Evolutionary conservation across 2,113 vertebrate genomes (phyloP).

Genomic region (Platysteira castanea): DNA sequence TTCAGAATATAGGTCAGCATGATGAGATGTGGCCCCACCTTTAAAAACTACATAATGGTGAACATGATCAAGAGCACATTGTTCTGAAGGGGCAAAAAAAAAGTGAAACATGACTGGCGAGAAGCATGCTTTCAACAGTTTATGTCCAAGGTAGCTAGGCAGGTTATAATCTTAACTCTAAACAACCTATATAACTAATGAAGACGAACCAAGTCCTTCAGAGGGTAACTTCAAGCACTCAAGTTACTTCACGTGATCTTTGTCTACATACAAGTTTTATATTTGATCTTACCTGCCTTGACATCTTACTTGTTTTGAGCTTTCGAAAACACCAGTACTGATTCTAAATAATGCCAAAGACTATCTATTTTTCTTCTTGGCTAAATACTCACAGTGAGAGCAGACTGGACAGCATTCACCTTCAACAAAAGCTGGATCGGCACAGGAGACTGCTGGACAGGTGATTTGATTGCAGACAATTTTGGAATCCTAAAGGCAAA

Average conservation of each 20-base stretch:
- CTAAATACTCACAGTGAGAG: constrained; percentile 79
- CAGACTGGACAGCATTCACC: constrained; percentile 94
- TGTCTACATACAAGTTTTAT: background rate
- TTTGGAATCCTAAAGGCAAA: constrained; percentile 85
- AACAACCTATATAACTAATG: background rate
- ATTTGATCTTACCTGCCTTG: background rate
- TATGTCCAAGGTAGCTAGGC: background rate
- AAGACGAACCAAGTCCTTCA: background rate
- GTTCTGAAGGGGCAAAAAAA: background rate
- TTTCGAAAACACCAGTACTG: background rate
- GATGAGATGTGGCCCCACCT: background rate
- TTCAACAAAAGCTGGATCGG: constrained; percentile 83
- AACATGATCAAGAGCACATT: background rate
- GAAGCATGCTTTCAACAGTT: background rate
- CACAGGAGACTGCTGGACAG: constrained; percentile 88
- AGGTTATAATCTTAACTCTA: background rate
- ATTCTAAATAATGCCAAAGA: background rate
- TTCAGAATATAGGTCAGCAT: background rate
- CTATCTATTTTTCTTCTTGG: background rate
- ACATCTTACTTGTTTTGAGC: background rate
- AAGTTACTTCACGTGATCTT: background rate
- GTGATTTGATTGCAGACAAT: constrained; percentile 92
- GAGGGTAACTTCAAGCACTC: background rate
- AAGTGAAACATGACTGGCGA: rapidly evolving
- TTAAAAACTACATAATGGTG: background rate